Base-by-base conservation (phyloP, 2,113 vertebrate species). In the Gasterosteus aculeatus region DNA sequence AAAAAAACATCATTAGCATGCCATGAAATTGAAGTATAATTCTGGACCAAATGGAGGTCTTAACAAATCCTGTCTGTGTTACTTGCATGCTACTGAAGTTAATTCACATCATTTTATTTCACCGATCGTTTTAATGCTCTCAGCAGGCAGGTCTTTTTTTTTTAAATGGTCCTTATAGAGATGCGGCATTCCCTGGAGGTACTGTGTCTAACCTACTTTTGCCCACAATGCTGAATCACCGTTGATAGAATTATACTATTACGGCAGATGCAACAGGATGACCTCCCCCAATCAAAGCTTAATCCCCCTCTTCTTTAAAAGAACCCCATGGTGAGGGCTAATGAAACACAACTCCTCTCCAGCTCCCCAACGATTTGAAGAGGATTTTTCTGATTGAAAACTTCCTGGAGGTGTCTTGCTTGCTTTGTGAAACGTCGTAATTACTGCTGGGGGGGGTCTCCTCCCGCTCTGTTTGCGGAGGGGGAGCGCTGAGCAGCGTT, bases 371-470 rank as follows among this genome's bases (percentile, higher is more conserved):
- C 72, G 91, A 84, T 86, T 78, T 74, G 56, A 89, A 75, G 84
- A 85, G 83, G 73, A 85, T 91, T 89, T 83, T 85, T 89, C 88
- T 93, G 91, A 93, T 90, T 92, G 92, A 93, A 93, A 89, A 91
- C 92, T 91, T 93, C 92, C 93, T 92, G 92, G 78, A 90, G 87
- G 87, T 92, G 89, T 93, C 93, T 92, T 90, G 90, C 89, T 92
- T 91, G 92, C 88, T 87, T 91, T 91, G 92, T 93, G 92, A 94
- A 95, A 94, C 78, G 92, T 93, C 93, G 90, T 93, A 94, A 94
- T 94, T 94, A 93, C 85, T 86, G 92, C 90, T 88, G 89, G 91
- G 35, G 92, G 87, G 92, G 87, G 83, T 93, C 92, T 91, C 85
- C 89, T 92, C 87, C 90, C 79, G 81, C 80, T 90, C 88, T 88